These are phyloP conservation scores for Scytalopus superciliaris DNA, from an alignment of 2,113 vertebrate species.

Conservation along the genomic window DNA sequence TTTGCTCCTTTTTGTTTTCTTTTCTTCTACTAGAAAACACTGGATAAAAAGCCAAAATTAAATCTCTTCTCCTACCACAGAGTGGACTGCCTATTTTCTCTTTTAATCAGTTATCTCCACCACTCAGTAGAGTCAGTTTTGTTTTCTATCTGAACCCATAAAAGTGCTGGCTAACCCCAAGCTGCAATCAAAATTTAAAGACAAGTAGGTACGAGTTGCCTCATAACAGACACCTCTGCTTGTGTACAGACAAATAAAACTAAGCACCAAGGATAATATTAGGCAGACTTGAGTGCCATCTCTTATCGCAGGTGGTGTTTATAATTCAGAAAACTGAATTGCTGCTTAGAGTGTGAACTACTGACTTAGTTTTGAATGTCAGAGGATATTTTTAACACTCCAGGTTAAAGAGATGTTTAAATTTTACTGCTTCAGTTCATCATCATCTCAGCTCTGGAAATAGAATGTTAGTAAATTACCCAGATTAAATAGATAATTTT, in stretches of 20 bases:
- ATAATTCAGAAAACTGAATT: neutral
- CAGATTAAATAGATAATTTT: neutral
- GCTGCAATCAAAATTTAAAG: neutral
- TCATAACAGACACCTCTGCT: neutral
- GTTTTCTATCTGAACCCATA: neutral
- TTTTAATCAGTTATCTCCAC: neutral
- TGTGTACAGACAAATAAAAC: neutral
- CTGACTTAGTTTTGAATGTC: neutral
- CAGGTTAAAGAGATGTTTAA: neutral
- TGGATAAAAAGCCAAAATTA: neutral
- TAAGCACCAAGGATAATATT: neutral
- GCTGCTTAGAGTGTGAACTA: neutral
- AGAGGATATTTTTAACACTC: neutral
- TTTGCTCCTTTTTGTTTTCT: neutral
- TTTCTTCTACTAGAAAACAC: neutral
- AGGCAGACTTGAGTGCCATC: neutral
- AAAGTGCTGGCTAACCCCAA: neutral
- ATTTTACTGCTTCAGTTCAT: neutral
- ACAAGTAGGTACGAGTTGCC: neutral
- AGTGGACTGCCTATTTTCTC: neutral
- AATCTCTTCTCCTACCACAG: neutral
- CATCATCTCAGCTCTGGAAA: neutral
- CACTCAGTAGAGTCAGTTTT: neutral
- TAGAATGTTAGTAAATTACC: neutral
- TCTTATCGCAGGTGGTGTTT: neutral